Evolutionary conservation across 2,113 vertebrate genomes (phyloP).

Genomic region (Tringa solitaria): DNA sequence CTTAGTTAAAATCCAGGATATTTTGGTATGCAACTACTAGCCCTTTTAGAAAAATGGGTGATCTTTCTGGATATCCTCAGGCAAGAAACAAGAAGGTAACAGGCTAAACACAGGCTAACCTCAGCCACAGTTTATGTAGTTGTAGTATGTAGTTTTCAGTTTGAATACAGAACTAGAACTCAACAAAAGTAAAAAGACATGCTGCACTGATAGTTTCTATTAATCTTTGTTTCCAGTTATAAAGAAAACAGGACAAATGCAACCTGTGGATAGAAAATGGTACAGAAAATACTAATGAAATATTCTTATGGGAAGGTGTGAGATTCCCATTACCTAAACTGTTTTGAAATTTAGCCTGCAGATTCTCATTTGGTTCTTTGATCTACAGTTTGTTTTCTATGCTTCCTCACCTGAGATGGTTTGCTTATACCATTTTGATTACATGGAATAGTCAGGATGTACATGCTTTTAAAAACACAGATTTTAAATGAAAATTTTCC

Average conservation of each 20-base stretch:
- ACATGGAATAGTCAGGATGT: not conserved
- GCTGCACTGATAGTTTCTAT: not conserved
- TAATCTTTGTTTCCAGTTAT: not conserved
- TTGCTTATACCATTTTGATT: not conserved
- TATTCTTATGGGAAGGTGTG: not conserved
- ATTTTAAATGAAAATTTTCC: not conserved
- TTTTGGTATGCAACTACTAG: not conserved
- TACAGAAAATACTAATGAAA: not conserved
- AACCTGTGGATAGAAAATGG: not conserved
- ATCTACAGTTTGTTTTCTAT: not conserved
- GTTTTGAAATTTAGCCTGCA: not conserved
- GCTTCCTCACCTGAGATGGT: not conserved
- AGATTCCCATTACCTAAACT: not conserved
- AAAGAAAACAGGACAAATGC: not conserved
- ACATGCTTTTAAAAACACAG: not conserved
- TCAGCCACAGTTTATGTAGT: not conserved
- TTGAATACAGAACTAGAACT: not conserved
- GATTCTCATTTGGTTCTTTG: not conserved
- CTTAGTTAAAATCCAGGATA: not conserved
- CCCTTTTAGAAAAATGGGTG: rapidly evolving
- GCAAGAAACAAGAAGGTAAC: not conserved
- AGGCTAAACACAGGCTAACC: not conserved
- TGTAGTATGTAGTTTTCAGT: not conserved
- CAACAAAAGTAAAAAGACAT: not conserved
- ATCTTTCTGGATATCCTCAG: not conserved